Base-by-base conservation (phyloP, 2,888 invertebrate species). In the Palloptera scutellata region DNA sequence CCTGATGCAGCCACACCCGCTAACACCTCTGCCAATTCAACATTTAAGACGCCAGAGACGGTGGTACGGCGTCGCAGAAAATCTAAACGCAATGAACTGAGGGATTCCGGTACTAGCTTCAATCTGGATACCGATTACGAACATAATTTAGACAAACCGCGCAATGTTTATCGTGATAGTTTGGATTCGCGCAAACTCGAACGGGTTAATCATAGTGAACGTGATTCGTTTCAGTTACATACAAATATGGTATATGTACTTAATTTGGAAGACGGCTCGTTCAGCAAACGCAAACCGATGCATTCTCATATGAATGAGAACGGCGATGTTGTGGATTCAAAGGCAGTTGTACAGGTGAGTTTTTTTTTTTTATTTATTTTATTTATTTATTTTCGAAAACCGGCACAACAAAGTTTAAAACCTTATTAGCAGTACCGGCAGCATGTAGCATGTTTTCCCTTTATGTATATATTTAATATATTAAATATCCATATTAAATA, bases 141-240 rank as follows among this genome's bases (percentile, higher is more conserved):
- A 52, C 81, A 81, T 62, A 84, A 85, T 68, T 74, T 84, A 54
- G 85, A 85, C 64, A 77, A 77, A 61, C 78, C 75, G 11, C 83
- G 84, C 63, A 85, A 85, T 73, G 77, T 85, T 6, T 85, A 83
- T 69, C 81, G 85, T 11, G 83, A 84, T 68, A 85, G 85, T 71
- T 78, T 85, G 64, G 84, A 84, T 61, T 83, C 81, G 61, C 78
- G 81, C 20, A 85, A 81, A 48, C 73, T 85, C 40, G 79, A 82
- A 51, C 72, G 81, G 30, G 68, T 85, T 20, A 85, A 84, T 72
- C 79, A 83, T 20, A 74, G 81, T 15, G 80, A 82, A 48, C 78
- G 84, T 9, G 81, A 82, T 66, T 84, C 85, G 12, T 82, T 79
- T 59, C 76, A 78, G 17, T 74, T 76, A 64, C 80, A 82, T 53